Base-by-base conservation (phyloP, 1,140 invertebrate species). In the Hypothenemus hampei region DNA sequence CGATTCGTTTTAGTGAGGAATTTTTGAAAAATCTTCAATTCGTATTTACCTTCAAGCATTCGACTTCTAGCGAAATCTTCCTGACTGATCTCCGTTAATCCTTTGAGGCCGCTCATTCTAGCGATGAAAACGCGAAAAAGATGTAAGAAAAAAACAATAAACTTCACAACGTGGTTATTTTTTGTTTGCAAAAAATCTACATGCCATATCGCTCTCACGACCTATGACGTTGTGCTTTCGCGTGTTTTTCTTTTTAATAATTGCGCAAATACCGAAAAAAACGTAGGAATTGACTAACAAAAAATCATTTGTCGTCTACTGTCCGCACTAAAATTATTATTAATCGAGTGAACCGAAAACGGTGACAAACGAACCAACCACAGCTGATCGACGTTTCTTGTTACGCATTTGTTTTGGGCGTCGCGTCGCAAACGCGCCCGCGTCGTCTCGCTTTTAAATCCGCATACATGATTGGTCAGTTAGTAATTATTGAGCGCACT, bases 11-110 rank as follows among this genome's bases (percentile, higher is more conserved):
- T n/a, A n/a, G n/a, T n/a, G n/a, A n/a, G n/a, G n/a, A n/a, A n/a
- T n/a, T n/a, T n/a, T n/a, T n/a, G n/a, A n/a, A n/a, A n/a, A n/a
- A n/a, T n/a, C n/a, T 8, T 13, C 26, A 13, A 13, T 31, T 44
- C 15, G 7, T 21, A 2, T 29, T 48, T 56, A 56, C 53, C 53
- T 56, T 56, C 53, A n/a, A 56, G 18, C 44, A 56, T 56, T 40
- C 53, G 26, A 41, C 44, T 48, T 24, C 53, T 56, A 18, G 35
- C 45, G 19, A 48, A 48, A 24, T 48, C 53, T 15, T 45, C 53
- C 29, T 48, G 44, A 10, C 39, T 15, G 10, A 47, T 15, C 3
- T 48, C 53, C 10, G 29, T 36, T 37, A 48, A 31, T 41, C 36
- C 53, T 45, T 56, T 56, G 8, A 24, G 11, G 7, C 21, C 24